Conservation (phyloP, 2,888 invertebrate species). For the Agrotis ipsilon region DNA sequence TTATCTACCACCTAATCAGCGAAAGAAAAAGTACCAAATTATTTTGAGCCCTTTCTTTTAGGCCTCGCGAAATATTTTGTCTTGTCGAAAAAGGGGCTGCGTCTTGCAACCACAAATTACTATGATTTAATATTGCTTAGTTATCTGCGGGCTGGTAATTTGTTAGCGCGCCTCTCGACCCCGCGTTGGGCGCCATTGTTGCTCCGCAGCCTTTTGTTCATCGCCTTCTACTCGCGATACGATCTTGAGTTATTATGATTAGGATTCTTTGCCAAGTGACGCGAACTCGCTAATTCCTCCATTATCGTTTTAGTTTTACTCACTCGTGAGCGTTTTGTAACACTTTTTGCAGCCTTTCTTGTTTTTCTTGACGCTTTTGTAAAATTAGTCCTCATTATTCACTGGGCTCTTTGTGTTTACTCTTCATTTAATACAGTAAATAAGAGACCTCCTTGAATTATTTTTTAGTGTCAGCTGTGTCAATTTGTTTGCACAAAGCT, state of each 20-base stretch:
- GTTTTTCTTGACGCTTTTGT: conserved; percentile 46
- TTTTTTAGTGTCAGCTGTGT: conserved; percentile 7
- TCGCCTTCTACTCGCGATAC: conserved; percentile 87
- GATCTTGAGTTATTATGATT: conserved; percentile 91
- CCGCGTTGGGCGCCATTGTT: conserved; percentile 89
- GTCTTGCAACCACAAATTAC: conserved; percentile 90
- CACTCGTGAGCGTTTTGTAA: conserved; percentile 72
- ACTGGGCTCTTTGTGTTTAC: conserved; percentile 40
- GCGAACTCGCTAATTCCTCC: conserved; percentile 87
- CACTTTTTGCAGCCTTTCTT: conserved; percentile 67
- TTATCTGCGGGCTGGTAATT: conserved; percentile 90
- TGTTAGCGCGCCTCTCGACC: conserved; percentile 87
- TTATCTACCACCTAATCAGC: conserved; percentile 69
- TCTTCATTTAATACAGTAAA: conserved; percentile 17
- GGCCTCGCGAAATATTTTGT: conserved; percentile 80
- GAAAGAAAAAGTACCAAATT: conserved; percentile 75
- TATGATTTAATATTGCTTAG: conserved; percentile 91
- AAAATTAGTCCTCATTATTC: conserved; percentile 56
- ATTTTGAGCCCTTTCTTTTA: conserved; percentile 69
- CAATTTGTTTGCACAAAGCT: conserved; percentile 71
- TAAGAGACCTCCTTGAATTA: not conserved
- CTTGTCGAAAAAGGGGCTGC: conserved; percentile 81
- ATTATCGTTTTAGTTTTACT: conserved; percentile 86
- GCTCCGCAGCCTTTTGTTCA: conserved; percentile 89
- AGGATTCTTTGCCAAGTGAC: conserved; percentile 90